phyloP scores from a whole-genome alignment of 2,888 invertebrate species.

The Galeruca laticollis region DNA sequence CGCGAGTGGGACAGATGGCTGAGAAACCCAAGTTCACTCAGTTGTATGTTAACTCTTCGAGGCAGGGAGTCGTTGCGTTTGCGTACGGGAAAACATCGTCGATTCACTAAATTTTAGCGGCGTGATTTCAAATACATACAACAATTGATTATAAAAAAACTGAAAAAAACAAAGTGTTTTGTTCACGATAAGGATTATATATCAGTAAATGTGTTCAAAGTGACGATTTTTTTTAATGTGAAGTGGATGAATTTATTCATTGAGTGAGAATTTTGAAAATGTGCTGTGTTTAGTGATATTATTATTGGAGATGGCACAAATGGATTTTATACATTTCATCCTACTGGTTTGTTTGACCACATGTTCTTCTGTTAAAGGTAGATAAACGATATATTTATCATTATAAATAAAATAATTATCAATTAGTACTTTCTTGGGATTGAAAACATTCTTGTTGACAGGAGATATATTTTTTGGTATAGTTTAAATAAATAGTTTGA shows the following conservation, averaged over 20 bases:
- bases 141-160: background rate
- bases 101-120: constrained; percentile 20
- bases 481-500: too few relatives aligned
- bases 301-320: constrained; percentile 29
- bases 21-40: constrained; percentile 43
- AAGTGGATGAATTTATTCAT: constrained; percentile 20
- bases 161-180: background rate
- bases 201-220: constrained; percentile 7
- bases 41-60: constrained; percentile 39
- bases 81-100: constrained; percentile 31
- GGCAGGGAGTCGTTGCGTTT: constrained; percentile 37
- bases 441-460: too few relatives aligned
- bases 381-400: background rate
- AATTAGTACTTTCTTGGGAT: too few relatives aligned
- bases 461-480: too few relatives aligned
- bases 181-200: background rate
- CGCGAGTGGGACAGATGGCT: constrained; percentile 45
- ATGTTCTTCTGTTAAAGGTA: constrained; percentile 36
- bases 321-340: constrained; percentile 31
- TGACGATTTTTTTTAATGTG: constrained; percentile 26
- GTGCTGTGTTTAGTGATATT: constrained; percentile 37
- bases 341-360: constrained; percentile 24
- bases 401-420: background rate
- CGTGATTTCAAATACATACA: constrained; percentile 20
- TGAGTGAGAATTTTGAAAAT: constrained; percentile 32